phyloP scores from a whole-genome alignment of 2,888 invertebrate species.

The Crocallis elinguaria region DNA sequence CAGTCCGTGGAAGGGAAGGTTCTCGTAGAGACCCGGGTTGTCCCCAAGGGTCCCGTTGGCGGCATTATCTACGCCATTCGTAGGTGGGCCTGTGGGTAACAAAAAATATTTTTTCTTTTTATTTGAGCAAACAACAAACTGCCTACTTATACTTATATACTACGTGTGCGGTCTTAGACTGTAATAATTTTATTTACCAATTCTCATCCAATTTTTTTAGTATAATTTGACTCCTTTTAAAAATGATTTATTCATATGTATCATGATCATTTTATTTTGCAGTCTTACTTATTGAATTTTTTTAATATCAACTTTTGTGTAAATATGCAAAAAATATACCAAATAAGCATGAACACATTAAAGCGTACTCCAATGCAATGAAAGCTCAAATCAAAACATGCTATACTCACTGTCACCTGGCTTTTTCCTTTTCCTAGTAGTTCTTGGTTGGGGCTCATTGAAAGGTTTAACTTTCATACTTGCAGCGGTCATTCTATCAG shows the following conservation, averaged over 20 bases:
- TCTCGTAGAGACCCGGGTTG: slow-evolving; percentile 96
- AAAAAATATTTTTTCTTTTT: neutral
- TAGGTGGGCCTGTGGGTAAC: slow-evolving; percentile 73
- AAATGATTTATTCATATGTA: no score
- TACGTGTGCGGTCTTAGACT: neutral
- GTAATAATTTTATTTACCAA: no score
- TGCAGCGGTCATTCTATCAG: slow-evolving; percentile 71
- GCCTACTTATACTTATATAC: no score
- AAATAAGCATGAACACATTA: neutral
- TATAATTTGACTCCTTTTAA: no score
- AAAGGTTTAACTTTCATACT: slow-evolving; percentile 55
- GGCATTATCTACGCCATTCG: slow-evolving; percentile 84
- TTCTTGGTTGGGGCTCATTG: slow-evolving; percentile 56
- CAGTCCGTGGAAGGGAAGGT: slow-evolving; percentile 97
- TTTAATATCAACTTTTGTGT: neutral
- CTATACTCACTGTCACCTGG: slow-evolving; percentile 85
- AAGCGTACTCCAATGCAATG: neutral
- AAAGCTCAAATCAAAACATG: slow-evolving; percentile 12
- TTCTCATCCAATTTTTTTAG: no score
- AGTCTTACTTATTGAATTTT: no score
- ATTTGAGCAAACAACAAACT: no score
- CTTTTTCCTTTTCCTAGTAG: slow-evolving; percentile 90
- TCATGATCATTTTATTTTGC: no score
- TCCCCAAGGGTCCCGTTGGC: slow-evolving; percentile 88
- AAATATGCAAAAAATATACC: slow-evolving; percentile 2